Evolutionary conservation across 2,797 vertebrate genomes (phyloP).

Genomic region (Pachyuromys duprasi): DNA sequence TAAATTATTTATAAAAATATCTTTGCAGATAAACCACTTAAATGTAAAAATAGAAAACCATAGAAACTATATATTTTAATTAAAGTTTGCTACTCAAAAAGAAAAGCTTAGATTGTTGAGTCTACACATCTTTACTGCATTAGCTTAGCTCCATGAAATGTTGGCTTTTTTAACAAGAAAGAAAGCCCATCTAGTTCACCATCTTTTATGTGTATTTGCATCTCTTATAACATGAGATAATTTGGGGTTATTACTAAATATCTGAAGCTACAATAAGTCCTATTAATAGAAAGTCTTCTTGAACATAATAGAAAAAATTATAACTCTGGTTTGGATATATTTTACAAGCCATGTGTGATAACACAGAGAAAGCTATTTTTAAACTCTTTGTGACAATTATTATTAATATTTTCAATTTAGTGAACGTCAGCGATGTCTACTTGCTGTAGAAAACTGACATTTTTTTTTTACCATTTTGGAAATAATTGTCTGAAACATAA

Average conservation of each 20-base stretch:
- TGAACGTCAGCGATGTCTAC: not conserved
- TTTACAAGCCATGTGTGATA: not conserved
- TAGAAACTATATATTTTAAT: constrained; percentile 74
- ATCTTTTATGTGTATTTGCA: not conserved
- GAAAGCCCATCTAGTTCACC: constrained; percentile 7
- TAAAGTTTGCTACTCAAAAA: constrained; percentile 65
- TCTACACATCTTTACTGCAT: constrained; percentile 43
- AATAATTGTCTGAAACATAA: constrained; percentile 55
- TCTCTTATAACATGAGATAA: not conserved
- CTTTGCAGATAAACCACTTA: constrained; percentile 61
- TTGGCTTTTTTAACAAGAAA: not conserved
- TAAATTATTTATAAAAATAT: constrained; percentile 72
- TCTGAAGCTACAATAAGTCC: constrained; percentile 27
- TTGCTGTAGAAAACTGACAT: constrained; percentile 40
- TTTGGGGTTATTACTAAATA: constrained; percentile 42
- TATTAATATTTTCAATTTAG: constrained; percentile 51
- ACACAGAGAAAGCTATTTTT: constrained; percentile 31
- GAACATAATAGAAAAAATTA: constrained; percentile 42
- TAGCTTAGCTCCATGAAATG: constrained; percentile 52
- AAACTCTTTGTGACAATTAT: constrained; percentile 50
- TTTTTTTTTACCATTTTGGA: constrained; percentile 51
- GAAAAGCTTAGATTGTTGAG: constrained; percentile 68
- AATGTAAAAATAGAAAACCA: constrained; percentile 62
- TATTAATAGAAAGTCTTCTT: constrained; percentile 47
- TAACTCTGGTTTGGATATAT: constrained; percentile 22